These are phyloP conservation scores for Sussaba pulchella DNA, from an alignment of 2,888 invertebrate genomes.

Conservation along the genomic window DNA sequence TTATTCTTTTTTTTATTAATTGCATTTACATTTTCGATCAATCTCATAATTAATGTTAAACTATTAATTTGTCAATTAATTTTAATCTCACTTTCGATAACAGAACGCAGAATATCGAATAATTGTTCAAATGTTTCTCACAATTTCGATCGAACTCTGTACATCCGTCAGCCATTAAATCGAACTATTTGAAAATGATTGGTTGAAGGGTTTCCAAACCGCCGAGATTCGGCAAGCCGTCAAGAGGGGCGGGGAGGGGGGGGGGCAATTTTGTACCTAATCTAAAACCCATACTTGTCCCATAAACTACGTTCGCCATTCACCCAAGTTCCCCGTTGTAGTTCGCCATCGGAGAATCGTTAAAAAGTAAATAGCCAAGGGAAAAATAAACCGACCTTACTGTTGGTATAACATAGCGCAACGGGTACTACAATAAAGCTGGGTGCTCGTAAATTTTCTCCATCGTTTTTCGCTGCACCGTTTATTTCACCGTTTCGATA, in stretches of 20 bases:
- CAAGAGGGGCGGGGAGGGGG: no score
- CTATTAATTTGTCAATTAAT: no score
- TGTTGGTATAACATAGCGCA: slow-evolving; percentile 46
- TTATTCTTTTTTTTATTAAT: no score
- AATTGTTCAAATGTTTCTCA: neutral
- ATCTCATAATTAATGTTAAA: no score
- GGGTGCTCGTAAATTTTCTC: slow-evolving; percentile 76
- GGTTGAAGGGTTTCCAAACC: slow-evolving; percentile 47
- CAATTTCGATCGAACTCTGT: neutral
- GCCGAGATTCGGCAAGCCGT: slow-evolving; percentile 43
- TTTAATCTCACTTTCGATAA: no score
- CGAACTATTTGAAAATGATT: slow-evolving; percentile 34
- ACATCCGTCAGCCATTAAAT: neutral
- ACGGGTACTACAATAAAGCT: slow-evolving; percentile 45
- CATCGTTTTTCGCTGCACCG: slow-evolving; percentile 65
- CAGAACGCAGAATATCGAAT: no score
- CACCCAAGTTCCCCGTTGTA: slow-evolving; percentile 73
- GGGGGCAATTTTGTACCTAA: slow-evolving; percentile 72
- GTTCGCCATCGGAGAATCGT: slow-evolving; percentile 79
- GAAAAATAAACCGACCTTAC: slow-evolving; percentile 43
- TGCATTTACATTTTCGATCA: no score
- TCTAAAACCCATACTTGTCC: slow-evolving; percentile 80
- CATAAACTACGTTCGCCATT: slow-evolving; percentile 80
- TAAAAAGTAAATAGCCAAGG: slow-evolving; percentile 73
- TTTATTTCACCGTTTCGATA: slow-evolving; percentile 72